Evolutionary conservation across 2,797 vertebrate genomes (phyloP).

Genomic region (Caiman crocodilus): DNA sequence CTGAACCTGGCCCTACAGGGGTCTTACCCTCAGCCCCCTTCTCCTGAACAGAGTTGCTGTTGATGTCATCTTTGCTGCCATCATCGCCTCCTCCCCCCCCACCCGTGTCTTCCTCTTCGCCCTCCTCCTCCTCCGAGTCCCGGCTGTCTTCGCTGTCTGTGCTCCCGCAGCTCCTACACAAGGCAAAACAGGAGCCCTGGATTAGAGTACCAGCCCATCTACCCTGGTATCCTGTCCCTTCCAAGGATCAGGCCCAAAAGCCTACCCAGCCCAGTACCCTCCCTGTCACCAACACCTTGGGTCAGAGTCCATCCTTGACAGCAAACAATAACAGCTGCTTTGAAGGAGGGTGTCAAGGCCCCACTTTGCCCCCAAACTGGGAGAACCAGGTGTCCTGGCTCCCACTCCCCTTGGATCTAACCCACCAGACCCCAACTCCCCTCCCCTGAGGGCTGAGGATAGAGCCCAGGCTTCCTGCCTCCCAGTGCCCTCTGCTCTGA

Average conservation of each 20-base stretch:
- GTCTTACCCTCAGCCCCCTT: not conserved
- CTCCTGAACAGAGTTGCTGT: too few species aligned
- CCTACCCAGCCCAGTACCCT: not conserved
- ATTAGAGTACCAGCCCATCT: not conserved
- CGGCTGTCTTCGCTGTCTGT: conserved; percentile 79
- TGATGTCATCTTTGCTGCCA: not conserved
- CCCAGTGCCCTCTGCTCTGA: too few species aligned
- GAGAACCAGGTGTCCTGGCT: not conserved
- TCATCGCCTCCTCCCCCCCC: not conserved
- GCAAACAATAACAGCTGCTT: too few species aligned
- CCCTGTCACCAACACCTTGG: too few species aligned
- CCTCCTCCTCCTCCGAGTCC: conserved; percentile 69
- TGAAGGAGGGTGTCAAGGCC: too few species aligned
- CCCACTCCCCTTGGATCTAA: not conserved
- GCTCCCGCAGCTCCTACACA: conserved; percentile 76
- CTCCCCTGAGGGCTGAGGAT: too few species aligned
- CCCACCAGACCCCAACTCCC: too few species aligned
- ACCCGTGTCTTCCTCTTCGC: conserved; percentile 25
- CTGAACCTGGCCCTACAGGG: too few species aligned
- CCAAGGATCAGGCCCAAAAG: not conserved
- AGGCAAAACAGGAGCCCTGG: not conserved
- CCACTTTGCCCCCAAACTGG: not conserved
- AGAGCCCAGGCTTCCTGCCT: too few species aligned
- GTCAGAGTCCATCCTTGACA: too few species aligned
- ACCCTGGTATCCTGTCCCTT: not conserved